A percentile compares a stretch with the other conserved stretches of the same genome.
These are phyloP conservation scores for Microcebus murinus DNA, from an alignment of 2,113 vertebrate genomes.

Conservation along the genomic window DNA sequence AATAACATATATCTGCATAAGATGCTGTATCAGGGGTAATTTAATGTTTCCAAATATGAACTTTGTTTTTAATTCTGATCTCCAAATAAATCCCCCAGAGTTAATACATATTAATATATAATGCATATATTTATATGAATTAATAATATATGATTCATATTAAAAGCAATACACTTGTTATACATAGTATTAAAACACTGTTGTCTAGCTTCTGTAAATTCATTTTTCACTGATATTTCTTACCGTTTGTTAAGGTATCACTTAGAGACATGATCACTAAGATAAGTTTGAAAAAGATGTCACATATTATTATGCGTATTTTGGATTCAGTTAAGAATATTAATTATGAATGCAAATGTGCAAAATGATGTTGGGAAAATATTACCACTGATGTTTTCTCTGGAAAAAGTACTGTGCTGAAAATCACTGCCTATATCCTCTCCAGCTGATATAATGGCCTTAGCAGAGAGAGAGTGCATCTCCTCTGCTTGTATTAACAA, in stretches of 20 bases:
- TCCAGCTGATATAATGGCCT: neutral
- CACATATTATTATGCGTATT: neutral
- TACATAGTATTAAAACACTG: neutral
- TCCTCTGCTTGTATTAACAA: neutral
- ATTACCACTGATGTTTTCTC: neutral
- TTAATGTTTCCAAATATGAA: neutral
- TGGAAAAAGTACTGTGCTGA: neutral
- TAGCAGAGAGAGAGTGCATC: no score
- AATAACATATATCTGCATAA: neutral
- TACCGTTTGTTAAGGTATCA: neutral
- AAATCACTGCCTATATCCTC: neutral
- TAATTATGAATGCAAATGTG: neutral
- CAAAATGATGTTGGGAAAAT: neutral
- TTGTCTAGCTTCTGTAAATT: neutral
- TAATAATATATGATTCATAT: neutral
- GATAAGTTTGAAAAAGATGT: neutral
- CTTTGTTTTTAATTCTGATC: slow-evolving; percentile 34
- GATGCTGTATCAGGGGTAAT: neutral
- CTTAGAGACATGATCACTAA: neutral
- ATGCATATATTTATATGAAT: neutral
- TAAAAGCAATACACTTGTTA: neutral
- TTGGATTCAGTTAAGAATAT: slow-evolving; percentile 39
- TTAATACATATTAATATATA: neutral
- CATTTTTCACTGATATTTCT: neutral
- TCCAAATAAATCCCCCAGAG: neutral